Evolutionary conservation across 2,797 vertebrate genomes (phyloP).

Genomic region (Monodelphis domestica): DNA sequence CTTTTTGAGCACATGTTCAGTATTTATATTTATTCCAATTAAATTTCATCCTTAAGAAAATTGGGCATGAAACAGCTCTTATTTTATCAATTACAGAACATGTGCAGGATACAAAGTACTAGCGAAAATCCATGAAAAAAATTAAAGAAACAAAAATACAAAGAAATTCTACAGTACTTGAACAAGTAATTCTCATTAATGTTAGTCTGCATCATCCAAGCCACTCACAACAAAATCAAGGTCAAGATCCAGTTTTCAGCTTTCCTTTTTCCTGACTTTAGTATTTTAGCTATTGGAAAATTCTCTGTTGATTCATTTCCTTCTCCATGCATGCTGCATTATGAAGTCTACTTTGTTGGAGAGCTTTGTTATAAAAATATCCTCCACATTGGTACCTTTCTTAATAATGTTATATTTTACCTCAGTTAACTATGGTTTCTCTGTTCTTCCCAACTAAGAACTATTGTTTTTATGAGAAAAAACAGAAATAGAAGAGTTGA

Average conservation of each 20-base stretch:
- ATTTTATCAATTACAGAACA: neutral
- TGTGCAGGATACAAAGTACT: neutral
- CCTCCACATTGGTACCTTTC: neutral
- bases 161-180: neutral
- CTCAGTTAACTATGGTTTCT: neutral
- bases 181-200: neutral
- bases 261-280: neutral
- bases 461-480: neutral
- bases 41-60: neutral
- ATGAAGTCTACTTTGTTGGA: neutral
- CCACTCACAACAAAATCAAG: neutral
- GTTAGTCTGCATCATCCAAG: neutral
- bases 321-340: neutral
- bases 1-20: neutral
- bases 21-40: neutral
- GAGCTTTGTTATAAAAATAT: too few species aligned
- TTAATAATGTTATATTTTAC: neutral
- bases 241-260: neutral
- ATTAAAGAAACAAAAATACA: neutral
- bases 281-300: neutral
- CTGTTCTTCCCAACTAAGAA: neutral
- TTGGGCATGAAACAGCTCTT: neutral
- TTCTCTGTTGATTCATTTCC: neutral
- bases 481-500: neutral
- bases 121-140: neutral